Evolutionary conservation across 1,140 invertebrate species (phyloP).

Genomic region (Rhizoglyphus robini): DNA sequence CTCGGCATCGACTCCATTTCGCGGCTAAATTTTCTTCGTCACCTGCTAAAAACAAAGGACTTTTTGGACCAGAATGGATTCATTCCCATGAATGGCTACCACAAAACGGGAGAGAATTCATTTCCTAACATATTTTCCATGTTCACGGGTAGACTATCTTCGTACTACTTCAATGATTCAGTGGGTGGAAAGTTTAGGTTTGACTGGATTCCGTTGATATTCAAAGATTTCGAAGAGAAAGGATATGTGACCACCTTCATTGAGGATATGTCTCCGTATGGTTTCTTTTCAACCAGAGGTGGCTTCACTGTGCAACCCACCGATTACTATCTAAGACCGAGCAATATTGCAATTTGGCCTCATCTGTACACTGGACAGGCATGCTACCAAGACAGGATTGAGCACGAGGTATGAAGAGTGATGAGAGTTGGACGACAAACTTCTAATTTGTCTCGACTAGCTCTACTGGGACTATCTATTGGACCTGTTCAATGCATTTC

Average conservation of each 20-base stretch:
- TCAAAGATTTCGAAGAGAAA: not conserved
- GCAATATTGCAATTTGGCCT: not conserved
- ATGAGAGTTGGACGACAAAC: too few species aligned
- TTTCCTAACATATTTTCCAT: constrained; percentile 35
- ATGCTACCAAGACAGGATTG: not conserved
- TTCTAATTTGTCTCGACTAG: too few species aligned
- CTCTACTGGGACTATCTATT: not conserved
- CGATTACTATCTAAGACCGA: not conserved
- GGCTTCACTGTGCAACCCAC: not conserved
- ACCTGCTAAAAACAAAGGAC: not conserved
- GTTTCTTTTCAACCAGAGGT: not conserved
- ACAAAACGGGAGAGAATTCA: constrained; percentile 38
- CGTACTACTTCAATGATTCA: not conserved
- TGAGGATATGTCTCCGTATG: not conserved
- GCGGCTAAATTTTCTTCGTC: not conserved
- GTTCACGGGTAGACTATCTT: not conserved
- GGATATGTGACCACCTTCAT: constrained; percentile 1
- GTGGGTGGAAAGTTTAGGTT: not conserved
- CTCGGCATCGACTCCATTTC: not conserved
- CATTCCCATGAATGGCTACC: constrained; percentile 29
- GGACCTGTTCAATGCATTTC: not conserved
- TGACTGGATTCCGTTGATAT: not conserved
- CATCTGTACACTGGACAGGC: not conserved
- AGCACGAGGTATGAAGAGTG: not conserved
- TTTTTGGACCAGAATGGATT: not conserved